Conservation (phyloP, 2,113 vertebrate genomes). For the Pangasianodon hypophthalmus region DNA sequence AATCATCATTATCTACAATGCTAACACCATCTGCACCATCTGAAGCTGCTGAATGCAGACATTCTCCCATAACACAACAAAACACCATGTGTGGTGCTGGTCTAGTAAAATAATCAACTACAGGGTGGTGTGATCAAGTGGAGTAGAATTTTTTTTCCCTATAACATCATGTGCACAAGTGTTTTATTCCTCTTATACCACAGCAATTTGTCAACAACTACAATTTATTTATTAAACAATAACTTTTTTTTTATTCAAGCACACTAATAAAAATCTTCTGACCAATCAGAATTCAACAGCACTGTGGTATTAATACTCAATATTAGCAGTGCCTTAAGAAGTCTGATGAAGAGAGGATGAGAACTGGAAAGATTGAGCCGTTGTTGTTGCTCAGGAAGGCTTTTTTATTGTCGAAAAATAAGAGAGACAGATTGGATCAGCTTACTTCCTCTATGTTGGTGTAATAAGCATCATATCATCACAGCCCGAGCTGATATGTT, state of each 20-base stretch:
- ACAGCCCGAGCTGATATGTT: background rate
- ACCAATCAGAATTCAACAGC: background rate
- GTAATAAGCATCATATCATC: too few species aligned
- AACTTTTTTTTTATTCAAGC: too few species aligned
- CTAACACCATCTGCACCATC: conserved; percentile 37
- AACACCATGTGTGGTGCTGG: background rate
- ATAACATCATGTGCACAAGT: background rate
- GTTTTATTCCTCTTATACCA: background rate
- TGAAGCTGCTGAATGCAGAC: conserved; percentile 25
- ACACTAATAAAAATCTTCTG: background rate
- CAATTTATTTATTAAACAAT: too few species aligned
- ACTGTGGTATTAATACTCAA: background rate
- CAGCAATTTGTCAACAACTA: background rate
- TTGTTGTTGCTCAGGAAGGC: too few species aligned
- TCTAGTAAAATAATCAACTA: background rate
- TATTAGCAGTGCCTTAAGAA: background rate
- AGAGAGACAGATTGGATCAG: background rate
- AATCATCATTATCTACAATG: conserved; percentile 19
- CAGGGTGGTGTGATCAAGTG: background rate
- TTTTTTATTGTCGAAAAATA: too few species aligned
- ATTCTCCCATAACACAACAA: background rate
- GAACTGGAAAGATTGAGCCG: background rate
- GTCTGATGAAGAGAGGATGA: background rate
- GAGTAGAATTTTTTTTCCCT: background rate
- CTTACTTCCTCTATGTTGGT: background rate